Percentiles rank a stretch among this genome's conserved stretches.
phyloP scores from a whole-genome alignment of 2,113 vertebrate genomes.

The Crotalus horridus region DNA sequence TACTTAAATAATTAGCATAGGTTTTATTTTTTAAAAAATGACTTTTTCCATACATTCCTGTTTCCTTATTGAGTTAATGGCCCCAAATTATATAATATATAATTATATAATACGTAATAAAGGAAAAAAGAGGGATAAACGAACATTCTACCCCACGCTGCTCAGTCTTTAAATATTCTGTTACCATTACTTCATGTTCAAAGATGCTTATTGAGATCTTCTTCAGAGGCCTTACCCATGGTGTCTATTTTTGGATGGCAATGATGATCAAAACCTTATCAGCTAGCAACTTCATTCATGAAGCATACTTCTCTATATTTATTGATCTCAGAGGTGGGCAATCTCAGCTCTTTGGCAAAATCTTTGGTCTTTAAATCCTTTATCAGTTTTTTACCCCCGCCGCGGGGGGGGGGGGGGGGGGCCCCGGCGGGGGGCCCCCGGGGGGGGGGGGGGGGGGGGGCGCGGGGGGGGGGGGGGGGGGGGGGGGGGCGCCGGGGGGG shows the following conservation, averaged over 20 bases:
- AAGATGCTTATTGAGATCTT: not conserved
- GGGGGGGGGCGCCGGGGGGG: too few species aligned
- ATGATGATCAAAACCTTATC: not conserved
- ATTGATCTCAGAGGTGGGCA: not conserved
- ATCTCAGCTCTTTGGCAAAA: not conserved
- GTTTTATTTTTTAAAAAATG: not conserved
- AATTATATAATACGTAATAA: not conserved
- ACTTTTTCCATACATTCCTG: not conserved
- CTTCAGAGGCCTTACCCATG: not conserved
- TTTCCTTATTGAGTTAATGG: not conserved
- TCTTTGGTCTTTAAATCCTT: too few species aligned
- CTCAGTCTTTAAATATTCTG: not conserved
- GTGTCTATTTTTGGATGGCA: not conserved
- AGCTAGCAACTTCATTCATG: not conserved
- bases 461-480: too few species aligned
- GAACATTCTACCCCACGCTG: not conserved
- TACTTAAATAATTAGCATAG: not conserved
- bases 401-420: too few species aligned
- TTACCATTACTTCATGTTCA: not conserved
- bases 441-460: too few species aligned
- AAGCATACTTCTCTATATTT: not conserved
- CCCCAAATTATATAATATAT: not conserved
- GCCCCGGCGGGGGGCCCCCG: too few species aligned
- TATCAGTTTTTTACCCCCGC: too few species aligned
- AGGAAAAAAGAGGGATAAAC: not conserved